phyloP scores from a whole-genome alignment of 2,113 vertebrate species.

The Enhydra lutris region DNA sequence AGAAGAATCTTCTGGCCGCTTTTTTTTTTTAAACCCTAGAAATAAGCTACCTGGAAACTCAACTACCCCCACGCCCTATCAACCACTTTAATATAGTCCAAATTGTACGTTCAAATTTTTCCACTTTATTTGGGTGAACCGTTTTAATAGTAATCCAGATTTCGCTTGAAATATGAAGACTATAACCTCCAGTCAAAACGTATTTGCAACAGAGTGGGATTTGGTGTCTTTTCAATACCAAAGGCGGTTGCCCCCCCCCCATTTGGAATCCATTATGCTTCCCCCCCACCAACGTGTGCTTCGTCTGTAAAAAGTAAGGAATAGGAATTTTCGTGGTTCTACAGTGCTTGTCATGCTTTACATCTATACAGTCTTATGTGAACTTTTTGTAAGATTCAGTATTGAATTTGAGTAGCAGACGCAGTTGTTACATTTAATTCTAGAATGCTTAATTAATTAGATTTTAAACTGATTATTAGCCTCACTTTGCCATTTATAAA shows the following conservation, averaged over 20 bases:
- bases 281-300: not conserved
- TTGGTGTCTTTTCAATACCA: not conserved
- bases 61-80: not conserved
- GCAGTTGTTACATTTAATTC: not conserved
- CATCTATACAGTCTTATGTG: not conserved
- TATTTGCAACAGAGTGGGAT: not conserved
- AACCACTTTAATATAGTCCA: not conserved
- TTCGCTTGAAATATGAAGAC: not conserved
- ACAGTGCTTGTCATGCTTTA: not conserved
- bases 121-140: not conserved
- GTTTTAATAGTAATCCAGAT: conserved; percentile 41
- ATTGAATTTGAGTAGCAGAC: not conserved
- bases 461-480: not conserved
- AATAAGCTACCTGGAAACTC: conserved; percentile 52
- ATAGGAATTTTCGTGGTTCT: not conserved
- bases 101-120: conserved; percentile 40
- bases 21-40: not conserved
- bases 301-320: conserved; percentile 3
- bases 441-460: conserved; percentile 7
- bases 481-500: not conserved
- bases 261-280: conserved; percentile 32
- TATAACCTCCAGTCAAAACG: not conserved
- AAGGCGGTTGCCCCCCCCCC: not conserved
- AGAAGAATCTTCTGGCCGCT: not conserved
- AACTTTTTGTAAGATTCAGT: conserved; percentile 47